Conservation (phyloP, 1,140 invertebrate species). For the Heliothis subflexa region DNA sequence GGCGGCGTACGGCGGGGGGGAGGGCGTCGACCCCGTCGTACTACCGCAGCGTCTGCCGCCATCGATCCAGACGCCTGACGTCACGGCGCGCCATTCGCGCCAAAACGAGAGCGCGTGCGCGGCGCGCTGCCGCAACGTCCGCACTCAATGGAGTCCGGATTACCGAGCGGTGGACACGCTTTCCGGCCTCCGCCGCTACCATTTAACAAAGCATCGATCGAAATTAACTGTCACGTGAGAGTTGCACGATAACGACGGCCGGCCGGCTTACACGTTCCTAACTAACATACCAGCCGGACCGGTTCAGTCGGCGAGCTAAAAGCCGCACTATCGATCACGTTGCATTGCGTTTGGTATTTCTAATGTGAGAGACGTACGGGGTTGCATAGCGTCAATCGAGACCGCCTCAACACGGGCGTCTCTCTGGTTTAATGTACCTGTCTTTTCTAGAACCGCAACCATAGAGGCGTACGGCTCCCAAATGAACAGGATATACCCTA, state of each 20-base stretch:
- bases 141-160: conserved; percentile 81
- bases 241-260: conserved; percentile 54
- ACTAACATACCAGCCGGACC: conserved; percentile 47
- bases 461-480: conserved; percentile 76
- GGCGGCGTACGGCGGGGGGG: conserved; percentile 65
- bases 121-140: conserved; percentile 79
- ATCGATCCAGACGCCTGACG: conserved; percentile 85
- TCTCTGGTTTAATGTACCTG: conserved; percentile 81
- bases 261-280: conserved; percentile 42
- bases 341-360: conserved; percentile 30
- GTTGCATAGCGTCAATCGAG: conserved; percentile 82
- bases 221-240: conserved; percentile 66
- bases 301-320: conserved; percentile 36
- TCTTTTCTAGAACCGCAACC: conserved; percentile 83
- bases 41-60: conserved; percentile 85
- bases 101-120: conserved; percentile 84
- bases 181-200: conserved; percentile 63
- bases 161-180: conserved; percentile 76
- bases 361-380: conserved; percentile 82
- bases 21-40: conserved; percentile 83
- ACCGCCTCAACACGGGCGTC: conserved; percentile 84
- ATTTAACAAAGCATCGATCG: conserved; percentile 60
- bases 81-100: conserved; percentile 82
- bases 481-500: conserved; percentile 76
- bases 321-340: conserved; percentile 43